Percentiles rank a stretch among this genome's conserved stretches.
phyloP scores from a whole-genome alignment of 2,113 vertebrate genomes.

The Fregata magnificens region DNA sequence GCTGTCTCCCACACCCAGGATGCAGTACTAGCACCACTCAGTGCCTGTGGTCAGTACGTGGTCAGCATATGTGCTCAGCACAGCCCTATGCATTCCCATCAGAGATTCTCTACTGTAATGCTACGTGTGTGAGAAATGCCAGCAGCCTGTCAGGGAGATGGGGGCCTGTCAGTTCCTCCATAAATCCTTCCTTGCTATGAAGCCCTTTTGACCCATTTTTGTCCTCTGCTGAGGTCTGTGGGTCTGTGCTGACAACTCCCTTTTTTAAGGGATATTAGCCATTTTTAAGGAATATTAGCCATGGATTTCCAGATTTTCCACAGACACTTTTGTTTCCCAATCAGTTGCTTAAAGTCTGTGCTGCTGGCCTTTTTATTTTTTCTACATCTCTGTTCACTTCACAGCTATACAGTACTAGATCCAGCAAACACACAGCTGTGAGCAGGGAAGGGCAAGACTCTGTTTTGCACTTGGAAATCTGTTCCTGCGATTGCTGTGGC shows the following conservation, averaged over 20 bases:
- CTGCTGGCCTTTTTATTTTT: neutral
- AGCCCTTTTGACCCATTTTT: neutral
- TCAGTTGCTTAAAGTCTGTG: neutral
- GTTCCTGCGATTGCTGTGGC: neutral
- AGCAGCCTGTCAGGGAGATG: neutral
- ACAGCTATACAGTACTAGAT: neutral
- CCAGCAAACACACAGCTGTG: neutral
- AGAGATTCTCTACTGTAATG: neutral
- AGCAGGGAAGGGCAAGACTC: neutral
- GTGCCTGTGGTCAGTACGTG: neutral
- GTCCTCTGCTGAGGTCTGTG: neutral
- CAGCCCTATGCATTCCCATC: neutral
- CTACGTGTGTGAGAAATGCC: neutral
- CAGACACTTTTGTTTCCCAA: neutral
- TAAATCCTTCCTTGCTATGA: neutral
- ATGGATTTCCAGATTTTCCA: neutral
- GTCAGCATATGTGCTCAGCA: neutral
- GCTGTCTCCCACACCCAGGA: neutral
- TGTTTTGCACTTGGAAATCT: neutral
- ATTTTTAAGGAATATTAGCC: neutral
- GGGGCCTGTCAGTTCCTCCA: neutral
- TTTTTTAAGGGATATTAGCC: neutral
- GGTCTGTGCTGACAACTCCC: neutral
- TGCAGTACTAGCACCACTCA: neutral
- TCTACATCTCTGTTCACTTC: neutral